Percentiles rank a stretch among this genome's conserved stretches.
phyloP scores from a whole-genome alignment of 2,113 vertebrate genomes.

The Rutilus rutilus region DNA sequence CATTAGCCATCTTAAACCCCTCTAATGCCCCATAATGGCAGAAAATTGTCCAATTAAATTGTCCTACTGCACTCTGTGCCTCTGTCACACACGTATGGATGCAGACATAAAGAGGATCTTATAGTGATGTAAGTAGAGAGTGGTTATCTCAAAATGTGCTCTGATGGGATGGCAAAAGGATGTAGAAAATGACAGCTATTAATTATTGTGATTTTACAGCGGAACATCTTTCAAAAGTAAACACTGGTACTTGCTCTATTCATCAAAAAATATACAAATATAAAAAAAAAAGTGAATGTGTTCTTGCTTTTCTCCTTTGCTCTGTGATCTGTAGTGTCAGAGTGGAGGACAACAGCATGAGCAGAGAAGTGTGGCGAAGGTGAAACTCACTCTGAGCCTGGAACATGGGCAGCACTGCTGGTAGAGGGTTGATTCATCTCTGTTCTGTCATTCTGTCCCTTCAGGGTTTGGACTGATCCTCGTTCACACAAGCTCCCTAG shows the following conservation, averaged over 20 bases:
- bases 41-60: conserved; percentile 56
- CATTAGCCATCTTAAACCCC: conserved; percentile 57
- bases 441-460: conserved; percentile 63
- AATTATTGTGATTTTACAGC: conserved; percentile 25
- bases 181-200: conserved; percentile 27
- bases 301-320: conserved; percentile 19
- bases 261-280: conserved; percentile 27
- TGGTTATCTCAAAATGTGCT: conserved; percentile 42
- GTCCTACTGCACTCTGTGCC: conserved; percentile 21
- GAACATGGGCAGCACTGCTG: conserved; percentile 77
- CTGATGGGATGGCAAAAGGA: conserved; percentile 42
- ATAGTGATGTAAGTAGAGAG: conserved; percentile 43
- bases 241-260: conserved; percentile 4
- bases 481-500: conserved; percentile 75
- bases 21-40: conserved; percentile 56
- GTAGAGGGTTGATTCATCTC: conserved; percentile 63
- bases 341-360: background rate
- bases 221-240: conserved; percentile 16
- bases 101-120: conserved; percentile 30
- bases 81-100: conserved; percentile 7
- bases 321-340: background rate
- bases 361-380: background rate
- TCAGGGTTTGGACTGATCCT: conserved; percentile 66
- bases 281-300: background rate
- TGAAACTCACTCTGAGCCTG: conserved; percentile 81